A percentile compares a stretch with the other conserved stretches of the same genome.
Conservation (phyloP, 2,888 invertebrate species). For the Pristionchus maxplancki region DNA sequence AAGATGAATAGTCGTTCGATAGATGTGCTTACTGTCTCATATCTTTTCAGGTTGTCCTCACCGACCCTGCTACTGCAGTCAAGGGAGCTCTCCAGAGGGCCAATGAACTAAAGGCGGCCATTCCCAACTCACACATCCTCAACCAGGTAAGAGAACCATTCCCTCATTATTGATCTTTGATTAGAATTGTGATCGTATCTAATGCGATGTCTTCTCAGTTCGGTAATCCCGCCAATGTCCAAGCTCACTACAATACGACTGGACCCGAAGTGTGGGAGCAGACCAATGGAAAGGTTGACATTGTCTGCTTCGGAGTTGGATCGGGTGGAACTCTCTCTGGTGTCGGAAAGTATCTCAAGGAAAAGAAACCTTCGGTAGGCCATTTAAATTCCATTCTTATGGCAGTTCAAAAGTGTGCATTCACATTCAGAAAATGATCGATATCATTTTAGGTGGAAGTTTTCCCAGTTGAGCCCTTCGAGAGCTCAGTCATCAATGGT, state of each 20-base stretch:
- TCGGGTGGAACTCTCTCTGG: constrained; percentile 73
- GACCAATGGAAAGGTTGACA: constrained; percentile 74
- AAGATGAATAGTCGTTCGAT: neutral
- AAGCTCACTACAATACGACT: constrained; percentile 75
- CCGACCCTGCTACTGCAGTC: constrained; percentile 70
- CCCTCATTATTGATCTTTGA: constrained; percentile 1
- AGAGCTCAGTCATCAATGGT: constrained; percentile 70
- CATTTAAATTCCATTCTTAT: neutral
- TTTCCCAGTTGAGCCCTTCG: constrained; percentile 71
- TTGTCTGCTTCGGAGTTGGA: constrained; percentile 73
- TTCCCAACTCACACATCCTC: constrained; percentile 68
- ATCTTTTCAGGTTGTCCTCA: constrained; percentile 65
- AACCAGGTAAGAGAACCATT: constrained; percentile 58
- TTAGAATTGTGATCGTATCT: neutral
- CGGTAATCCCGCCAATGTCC: constrained; percentile 72
- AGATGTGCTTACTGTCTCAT: no score
- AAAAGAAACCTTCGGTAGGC: constrained; percentile 66
- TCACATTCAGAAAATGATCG: no score
- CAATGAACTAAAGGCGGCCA: constrained; percentile 60
- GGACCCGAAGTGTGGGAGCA: constrained; percentile 77
- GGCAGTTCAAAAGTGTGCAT: neutral
- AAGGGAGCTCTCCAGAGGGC: constrained; percentile 69
- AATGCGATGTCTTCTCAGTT: constrained; percentile 54
- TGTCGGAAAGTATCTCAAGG: constrained; percentile 69
- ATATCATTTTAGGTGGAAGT: constrained; percentile 54